These are phyloP conservation scores for Sinosuthora webbiana DNA, from an alignment of 2,113 vertebrate genomes.

Conservation along the genomic window DNA sequence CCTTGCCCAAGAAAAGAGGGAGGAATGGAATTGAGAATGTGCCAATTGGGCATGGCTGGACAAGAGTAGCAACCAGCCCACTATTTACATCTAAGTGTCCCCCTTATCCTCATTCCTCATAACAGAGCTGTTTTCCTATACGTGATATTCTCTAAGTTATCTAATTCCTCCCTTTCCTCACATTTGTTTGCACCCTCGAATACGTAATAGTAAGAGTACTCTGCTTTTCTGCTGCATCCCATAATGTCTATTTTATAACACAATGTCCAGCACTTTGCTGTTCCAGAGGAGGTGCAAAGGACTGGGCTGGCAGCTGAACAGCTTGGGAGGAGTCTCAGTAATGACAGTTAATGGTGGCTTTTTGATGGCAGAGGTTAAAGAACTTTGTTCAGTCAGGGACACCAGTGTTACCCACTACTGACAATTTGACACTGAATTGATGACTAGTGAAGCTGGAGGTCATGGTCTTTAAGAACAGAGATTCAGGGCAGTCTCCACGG, in stretches of 20 bases:
- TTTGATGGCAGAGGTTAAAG: background rate
- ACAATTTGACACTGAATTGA: background rate
- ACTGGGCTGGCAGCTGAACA: background rate
- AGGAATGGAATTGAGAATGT: background rate
- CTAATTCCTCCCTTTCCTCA: background rate
- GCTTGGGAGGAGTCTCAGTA: too few relatives aligned
- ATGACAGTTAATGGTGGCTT: too few relatives aligned
- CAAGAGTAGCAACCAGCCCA: background rate
- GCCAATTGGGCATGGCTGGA: background rate
- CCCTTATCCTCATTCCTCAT: background rate
- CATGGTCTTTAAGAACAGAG: background rate
- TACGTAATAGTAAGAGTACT: background rate
- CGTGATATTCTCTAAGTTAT: background rate
- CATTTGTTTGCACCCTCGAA: background rate
- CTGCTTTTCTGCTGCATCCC: background rate
- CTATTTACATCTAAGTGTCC: background rate
- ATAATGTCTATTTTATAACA: background rate
- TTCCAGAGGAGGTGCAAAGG: background rate
- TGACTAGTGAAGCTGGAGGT: background rate
- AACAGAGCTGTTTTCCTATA: background rate
- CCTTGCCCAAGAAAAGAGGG: background rate
- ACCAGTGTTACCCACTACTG: background rate
- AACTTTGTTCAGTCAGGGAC: background rate
- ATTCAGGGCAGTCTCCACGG: background rate
- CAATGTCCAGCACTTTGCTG: background rate